phyloP scores from a whole-genome alignment of 2,888 invertebrate genomes.

The Brachylomia viminalis region DNA sequence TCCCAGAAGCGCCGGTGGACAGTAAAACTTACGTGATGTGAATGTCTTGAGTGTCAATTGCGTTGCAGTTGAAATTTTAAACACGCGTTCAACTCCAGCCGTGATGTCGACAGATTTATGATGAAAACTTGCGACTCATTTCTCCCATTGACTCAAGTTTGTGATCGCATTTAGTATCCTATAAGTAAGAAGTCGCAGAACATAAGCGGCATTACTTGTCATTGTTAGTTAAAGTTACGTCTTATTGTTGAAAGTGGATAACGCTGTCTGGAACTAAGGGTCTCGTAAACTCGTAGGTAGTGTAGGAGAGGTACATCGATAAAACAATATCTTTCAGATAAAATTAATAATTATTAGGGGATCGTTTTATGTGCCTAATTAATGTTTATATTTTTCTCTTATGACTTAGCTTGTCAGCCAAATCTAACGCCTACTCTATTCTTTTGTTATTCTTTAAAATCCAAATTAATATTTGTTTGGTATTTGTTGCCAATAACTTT shows the following conservation, averaged over 20 bases:
- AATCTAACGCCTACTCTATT: too few relatives aligned
- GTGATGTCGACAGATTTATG: constrained; percentile 47
- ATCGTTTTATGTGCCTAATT: too few relatives aligned
- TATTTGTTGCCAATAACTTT: too few relatives aligned
- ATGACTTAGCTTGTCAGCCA: too few relatives aligned
- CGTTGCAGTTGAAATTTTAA: constrained; percentile 60
- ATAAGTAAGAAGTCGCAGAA: background rate
- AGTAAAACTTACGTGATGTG: constrained; percentile 74
- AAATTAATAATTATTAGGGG: too few relatives aligned
- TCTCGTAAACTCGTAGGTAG: too few relatives aligned
- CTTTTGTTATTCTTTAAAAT: too few relatives aligned
- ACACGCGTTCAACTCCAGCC: constrained; percentile 39
- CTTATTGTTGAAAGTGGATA: constrained; percentile 19
- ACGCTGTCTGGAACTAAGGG: constrained; percentile 28
- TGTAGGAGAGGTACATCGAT: too few relatives aligned
- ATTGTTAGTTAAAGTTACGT: constrained; percentile 18
- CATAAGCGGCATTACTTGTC: background rate
- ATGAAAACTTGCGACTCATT: constrained; percentile 26
- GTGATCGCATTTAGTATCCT: constrained; percentile 1
- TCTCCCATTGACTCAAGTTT: constrained; percentile 28
- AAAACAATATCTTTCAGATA: too few relatives aligned
- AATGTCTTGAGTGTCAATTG: constrained; percentile 66
- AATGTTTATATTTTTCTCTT: too few relatives aligned
- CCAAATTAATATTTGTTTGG: too few relatives aligned
- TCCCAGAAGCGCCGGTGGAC: constrained; percentile 68